Evolutionary conservation across 1,140 invertebrate species (phyloP).

Genomic region (Limonius californicus): DNA sequence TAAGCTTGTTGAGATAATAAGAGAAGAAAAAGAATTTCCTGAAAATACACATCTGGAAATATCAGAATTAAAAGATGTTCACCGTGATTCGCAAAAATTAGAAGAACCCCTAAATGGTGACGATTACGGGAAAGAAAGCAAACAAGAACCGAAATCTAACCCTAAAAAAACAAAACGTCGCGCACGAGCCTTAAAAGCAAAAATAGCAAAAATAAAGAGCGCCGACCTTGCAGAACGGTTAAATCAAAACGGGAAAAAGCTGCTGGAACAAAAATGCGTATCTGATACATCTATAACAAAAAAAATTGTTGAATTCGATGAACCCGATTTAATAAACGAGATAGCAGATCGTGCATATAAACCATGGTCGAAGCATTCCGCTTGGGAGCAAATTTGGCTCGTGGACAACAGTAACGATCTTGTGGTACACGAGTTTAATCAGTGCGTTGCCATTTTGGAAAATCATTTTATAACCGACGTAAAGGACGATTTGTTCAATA

Average conservation of each 20-base stretch:
- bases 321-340: too few relatives aligned
- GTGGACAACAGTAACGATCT: not conserved
- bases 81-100: too few relatives aligned
- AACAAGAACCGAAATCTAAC: not conserved
- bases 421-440: too few relatives aligned
- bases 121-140: not conserved
- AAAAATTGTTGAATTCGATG: not conserved
- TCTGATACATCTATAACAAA: not conserved
- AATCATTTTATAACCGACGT: too few relatives aligned
- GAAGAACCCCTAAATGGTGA: too few relatives aligned
- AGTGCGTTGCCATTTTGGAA: too few relatives aligned
- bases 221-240: not conserved
- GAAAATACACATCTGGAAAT: too few relatives aligned
- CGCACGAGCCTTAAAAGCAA: slow-evolving; percentile 32
- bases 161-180: slow-evolving; percentile 31
- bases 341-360: not conserved
- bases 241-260: not conserved
- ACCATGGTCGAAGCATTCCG: not conserved
- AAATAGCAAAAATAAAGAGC: slow-evolving; percentile 17
- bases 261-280: not conserved
- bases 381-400: not conserved
- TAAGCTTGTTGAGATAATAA: too few relatives aligned
- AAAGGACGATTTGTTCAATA: too few relatives aligned
- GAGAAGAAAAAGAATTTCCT: too few relatives aligned
- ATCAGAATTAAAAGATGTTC: too few relatives aligned